Percentiles rank a stretch among this genome's conserved stretches.
Evolutionary conservation across 1,140 invertebrate genomes (phyloP).

Genomic region (Bombus picipes): DNA sequence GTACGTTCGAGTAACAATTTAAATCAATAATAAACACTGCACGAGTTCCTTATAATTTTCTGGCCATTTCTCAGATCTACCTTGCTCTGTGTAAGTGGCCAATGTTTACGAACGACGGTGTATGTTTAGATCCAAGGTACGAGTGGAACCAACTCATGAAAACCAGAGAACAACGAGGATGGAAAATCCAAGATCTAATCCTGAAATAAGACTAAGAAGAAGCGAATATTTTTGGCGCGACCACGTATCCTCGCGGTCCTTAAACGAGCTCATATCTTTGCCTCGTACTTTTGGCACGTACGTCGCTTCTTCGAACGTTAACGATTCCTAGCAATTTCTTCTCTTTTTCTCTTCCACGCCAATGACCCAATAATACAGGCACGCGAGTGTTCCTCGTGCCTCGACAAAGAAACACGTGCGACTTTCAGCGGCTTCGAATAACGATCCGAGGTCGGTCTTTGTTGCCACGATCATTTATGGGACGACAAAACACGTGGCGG

Average conservation of each 20-base stretch:
- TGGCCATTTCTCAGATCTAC: too few species aligned
- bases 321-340: not conserved
- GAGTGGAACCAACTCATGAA: not conserved
- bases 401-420: constrained; percentile 6
- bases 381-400: not conserved
- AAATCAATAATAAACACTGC: too few species aligned
- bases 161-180: not conserved
- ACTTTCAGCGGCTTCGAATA: constrained; percentile 19
- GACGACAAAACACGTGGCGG: constrained; percentile 1
- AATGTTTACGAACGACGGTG: not conserved
- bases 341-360: not conserved
- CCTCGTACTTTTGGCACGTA: constrained; percentile 6
- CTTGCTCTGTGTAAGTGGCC: not conserved
- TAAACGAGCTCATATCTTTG: not conserved
- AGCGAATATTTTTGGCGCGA: constrained; percentile 30
- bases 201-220: constrained; percentile 15
- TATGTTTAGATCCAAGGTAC: not conserved
- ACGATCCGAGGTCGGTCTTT: constrained; percentile 23
- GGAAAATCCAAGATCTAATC: not conserved
- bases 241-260: not conserved
- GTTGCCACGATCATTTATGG: constrained; percentile 19
- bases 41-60: too few species aligned
- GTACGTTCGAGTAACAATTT: too few species aligned
- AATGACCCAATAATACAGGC: constrained; percentile 22
- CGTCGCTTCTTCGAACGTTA: not conserved